Evolutionary conservation across 2,113 vertebrate species (phyloP).

Genomic region (Pachyramphus minor): DNA sequence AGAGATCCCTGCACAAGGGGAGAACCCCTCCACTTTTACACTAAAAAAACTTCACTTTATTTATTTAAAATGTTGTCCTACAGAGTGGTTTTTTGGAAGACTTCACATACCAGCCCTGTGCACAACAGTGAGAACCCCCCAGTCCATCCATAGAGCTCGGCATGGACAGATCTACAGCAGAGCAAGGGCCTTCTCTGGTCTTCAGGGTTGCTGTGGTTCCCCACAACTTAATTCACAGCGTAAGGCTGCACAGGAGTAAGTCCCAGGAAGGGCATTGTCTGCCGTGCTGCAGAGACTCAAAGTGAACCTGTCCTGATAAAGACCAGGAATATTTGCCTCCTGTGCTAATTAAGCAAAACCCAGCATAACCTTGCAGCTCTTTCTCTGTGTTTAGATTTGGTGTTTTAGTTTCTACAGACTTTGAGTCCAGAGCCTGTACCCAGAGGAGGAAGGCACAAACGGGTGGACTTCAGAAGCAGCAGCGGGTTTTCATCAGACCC

Average conservation of each 20-base stretch:
- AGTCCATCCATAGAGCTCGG: accelerated
- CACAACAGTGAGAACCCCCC: background rate
- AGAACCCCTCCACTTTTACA: background rate
- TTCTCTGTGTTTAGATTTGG: background rate
- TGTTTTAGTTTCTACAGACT: background rate
- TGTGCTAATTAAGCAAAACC: background rate
- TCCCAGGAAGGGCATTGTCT: background rate
- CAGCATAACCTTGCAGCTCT: accelerated
- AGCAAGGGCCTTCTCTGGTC: background rate
- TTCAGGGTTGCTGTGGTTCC: background rate
- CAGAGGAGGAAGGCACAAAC: background rate
- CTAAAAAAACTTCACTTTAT: accelerated
- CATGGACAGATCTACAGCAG: accelerated
- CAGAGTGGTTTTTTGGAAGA: background rate
- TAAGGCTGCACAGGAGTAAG: background rate
- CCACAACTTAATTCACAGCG: background rate
- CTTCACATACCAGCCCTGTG: background rate
- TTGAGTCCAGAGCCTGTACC: accelerated
- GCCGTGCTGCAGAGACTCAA: accelerated
- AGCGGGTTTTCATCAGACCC: background rate
- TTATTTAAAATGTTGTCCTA: background rate
- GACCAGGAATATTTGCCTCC: background rate
- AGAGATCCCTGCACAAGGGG: background rate
- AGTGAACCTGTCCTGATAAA: accelerated
- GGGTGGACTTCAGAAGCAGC: background rate